A percentile compares a stretch with the other conserved stretches of the same genome.
Conservation (phyloP, 2,888 invertebrate species). For the Lasioglossum morio region DNA sequence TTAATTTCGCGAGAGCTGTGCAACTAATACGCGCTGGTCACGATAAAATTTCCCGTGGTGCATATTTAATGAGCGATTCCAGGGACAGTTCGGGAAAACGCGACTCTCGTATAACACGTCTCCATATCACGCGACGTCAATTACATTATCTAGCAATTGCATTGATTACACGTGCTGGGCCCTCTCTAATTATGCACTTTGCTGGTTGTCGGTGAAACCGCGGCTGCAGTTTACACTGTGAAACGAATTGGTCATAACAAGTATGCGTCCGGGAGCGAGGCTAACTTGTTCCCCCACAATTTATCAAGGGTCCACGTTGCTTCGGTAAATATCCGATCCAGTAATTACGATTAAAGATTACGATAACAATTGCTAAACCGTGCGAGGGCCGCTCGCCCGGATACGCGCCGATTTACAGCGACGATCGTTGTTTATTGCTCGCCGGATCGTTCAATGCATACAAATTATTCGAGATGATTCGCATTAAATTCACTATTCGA, state of each 20-base stretch:
- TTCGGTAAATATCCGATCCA: conserved; percentile 43
- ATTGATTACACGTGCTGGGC: conserved; percentile 52
- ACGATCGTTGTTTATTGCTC: conserved; percentile 24
- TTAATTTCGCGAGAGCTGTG: not conserved
- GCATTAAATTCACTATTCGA: not conserved
- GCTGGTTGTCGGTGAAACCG: conserved; percentile 34
- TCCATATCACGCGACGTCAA: conserved; percentile 56
- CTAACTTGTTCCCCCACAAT: conserved; percentile 58
- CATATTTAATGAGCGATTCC: conserved; percentile 21
- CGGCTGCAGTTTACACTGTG: conserved; percentile 45
- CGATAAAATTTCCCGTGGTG: not conserved
- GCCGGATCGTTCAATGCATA: conserved; percentile 12
- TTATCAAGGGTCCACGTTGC: conserved; percentile 36
- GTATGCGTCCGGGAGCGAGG: not conserved
- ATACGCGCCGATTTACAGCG: conserved; percentile 31
- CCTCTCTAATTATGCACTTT: conserved; percentile 63
- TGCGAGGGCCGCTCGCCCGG: not conserved
- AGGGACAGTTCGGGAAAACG: not conserved
- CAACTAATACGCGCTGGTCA: not conserved
- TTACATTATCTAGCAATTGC: conserved; percentile 55
- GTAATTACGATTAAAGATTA: conserved; percentile 64
- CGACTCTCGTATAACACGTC: conserved; percentile 16
- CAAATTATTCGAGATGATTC: not conserved
- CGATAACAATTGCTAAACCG: conserved; percentile 26
- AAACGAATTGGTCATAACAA: conserved; percentile 59